Evolutionary conservation across 2,113 vertebrate genomes (phyloP), one percentile per base, ranked within the genome.

Genomic region (Macaca mulatta): DNA sequence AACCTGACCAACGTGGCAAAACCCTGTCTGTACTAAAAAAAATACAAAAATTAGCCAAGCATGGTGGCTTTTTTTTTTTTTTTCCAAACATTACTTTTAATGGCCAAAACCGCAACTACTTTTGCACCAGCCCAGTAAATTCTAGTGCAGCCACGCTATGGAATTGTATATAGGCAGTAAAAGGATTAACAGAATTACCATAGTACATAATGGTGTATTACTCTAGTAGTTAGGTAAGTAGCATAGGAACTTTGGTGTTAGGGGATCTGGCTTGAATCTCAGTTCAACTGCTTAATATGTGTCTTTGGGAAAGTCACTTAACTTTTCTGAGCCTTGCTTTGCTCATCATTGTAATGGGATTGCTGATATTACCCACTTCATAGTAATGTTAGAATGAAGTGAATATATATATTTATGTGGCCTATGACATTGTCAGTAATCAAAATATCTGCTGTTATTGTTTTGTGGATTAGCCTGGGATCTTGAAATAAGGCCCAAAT

Each of bases 201-300:
- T 16, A 85, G 20, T 77, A 77, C 72, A 6, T 85, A 43, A 40
- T 79, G 70, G 35, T 89, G 18, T 35, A 70, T 89, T 89, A 48
- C 38, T 78, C 92, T 89, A 69, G 59, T 89, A 84, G 52, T 93
- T 50, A 59, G 50, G 69, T 45, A 84, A 93, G 70, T 79, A 90
- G 6, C n/a, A 32, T 72, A 40, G n/a, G 30, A 75, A 82, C 35
- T 87, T 86, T 64, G 23, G 52, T 67, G 16, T 81, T 81, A 81
- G 45, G 40, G 14, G 11, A 57, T 67, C 70, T 87, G 55, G 23
- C 64, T 91, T 75, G n/a, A 81, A 77, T 91, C 48, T 67, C 48
- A 67, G 55, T 64, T 52, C 22, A 92, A 17, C 69, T 30, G 9
- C n/a, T 83, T 75, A 79, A 13, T 86, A 0, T 77, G 10, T 91